Percentiles rank a stretch among this genome's conserved stretches.
These are phyloP conservation scores for Rissa tridactyla DNA, from an alignment of 2,113 vertebrate genomes.

Conservation along the genomic window DNA sequence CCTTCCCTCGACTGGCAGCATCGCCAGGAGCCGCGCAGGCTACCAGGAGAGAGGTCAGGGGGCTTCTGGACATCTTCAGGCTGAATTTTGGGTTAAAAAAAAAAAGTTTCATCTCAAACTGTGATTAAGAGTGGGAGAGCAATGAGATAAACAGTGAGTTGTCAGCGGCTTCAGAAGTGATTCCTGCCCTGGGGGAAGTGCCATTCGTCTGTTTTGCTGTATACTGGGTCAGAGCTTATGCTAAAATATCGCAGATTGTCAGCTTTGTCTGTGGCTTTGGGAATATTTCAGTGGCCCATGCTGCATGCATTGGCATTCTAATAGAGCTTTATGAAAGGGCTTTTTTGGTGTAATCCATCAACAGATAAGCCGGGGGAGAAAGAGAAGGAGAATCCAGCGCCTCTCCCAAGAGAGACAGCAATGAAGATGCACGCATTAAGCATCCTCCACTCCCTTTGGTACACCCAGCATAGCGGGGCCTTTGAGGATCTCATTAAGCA, in stretches of 20 bases:
- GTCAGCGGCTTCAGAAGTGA: constrained; percentile 42
- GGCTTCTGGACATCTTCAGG: neutral
- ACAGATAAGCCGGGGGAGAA: neutral
- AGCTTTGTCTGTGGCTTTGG: constrained; percentile 37
- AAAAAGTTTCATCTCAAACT: constrained; percentile 7
- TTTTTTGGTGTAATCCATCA: neutral
- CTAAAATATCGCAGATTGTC: constrained; percentile 19
- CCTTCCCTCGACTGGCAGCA: neutral
- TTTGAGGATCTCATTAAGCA: neutral
- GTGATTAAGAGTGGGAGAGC: neutral
- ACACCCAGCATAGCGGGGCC: neutral
- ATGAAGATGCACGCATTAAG: constrained; percentile 9
- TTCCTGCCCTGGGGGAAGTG: constrained; percentile 30
- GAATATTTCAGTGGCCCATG: neutral
- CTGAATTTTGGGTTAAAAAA: neutral
- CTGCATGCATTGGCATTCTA: constrained; percentile 41
- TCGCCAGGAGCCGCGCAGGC: neutral
- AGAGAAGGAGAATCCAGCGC: neutral
- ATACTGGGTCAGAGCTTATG: constrained; percentile 25
- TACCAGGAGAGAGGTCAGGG: neutral
- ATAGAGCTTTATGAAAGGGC: constrained; percentile 18
- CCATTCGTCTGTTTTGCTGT: neutral
- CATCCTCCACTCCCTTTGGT: neutral
- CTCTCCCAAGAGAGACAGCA: neutral
- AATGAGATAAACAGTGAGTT: constrained; percentile 15